Conservation (phyloP, 2,113 vertebrate species). For the Nipponia nippon region DNA sequence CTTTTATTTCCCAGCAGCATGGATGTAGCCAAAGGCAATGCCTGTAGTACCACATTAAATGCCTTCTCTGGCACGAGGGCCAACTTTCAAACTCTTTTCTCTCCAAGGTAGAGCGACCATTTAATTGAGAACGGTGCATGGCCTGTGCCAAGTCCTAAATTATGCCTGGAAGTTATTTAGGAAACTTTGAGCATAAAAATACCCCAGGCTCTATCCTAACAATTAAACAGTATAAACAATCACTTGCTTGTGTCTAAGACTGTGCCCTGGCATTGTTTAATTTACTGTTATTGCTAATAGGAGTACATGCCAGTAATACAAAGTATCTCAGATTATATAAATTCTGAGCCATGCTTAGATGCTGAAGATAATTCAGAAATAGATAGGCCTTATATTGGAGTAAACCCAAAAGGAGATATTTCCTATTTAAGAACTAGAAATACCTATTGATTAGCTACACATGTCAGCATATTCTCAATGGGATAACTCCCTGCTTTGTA, state of each 20-base stretch:
- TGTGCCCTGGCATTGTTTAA: not conserved
- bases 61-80: not conserved
- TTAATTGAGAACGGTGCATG: not conserved
- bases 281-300: not conserved
- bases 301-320: not conserved
- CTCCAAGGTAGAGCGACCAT: not conserved
- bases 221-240: conserved; percentile 2
- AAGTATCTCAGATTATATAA: not conserved
- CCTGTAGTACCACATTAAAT: not conserved
- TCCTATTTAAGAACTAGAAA: not conserved
- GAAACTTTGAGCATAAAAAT: not conserved
- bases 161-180: conserved; percentile 29
- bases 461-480: not conserved
- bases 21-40: not conserved
- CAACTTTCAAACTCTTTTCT: not conserved
- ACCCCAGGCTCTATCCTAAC: not conserved
- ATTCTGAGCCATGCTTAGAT: not conserved
- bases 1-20: not conserved
- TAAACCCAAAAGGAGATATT: not conserved
- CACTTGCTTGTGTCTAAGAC: not conserved
- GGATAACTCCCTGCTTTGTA: not conserved
- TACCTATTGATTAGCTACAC: not conserved
- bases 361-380: not conserved
- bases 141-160: conserved; percentile 19
- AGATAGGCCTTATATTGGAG: not conserved